phyloP scores from a whole-genome alignment of 1,140 invertebrate species.

The Steinernema khuongi region DNA sequence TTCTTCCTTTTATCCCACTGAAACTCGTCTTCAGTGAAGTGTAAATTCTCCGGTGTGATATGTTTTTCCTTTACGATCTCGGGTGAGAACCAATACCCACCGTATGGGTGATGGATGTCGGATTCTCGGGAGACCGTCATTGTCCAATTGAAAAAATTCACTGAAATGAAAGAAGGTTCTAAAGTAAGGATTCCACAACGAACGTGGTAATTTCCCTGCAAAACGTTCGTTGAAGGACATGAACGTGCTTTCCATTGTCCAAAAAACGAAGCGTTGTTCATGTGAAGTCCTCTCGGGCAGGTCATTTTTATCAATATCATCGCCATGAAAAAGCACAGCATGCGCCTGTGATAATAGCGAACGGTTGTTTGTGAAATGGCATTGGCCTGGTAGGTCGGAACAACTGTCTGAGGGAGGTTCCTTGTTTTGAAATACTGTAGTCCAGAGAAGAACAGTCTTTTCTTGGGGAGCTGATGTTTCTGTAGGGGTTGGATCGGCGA shows the following conservation, averaged over 20 bases:
- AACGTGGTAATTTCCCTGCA: too few relatives aligned
- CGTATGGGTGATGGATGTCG: slow-evolving; percentile 57
- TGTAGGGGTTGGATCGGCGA: too few relatives aligned
- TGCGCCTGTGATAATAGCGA: background rate
- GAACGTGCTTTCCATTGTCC: slow-evolving; percentile 11
- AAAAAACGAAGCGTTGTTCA: slow-evolving; percentile 13
- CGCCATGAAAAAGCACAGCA: slow-evolving; percentile 20
- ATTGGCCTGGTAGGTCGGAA: background rate
- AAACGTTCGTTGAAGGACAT: background rate
- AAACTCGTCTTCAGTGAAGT: background rate
- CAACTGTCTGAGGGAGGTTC: background rate
- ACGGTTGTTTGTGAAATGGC: background rate
- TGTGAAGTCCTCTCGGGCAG: background rate
- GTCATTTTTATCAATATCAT: background rate
- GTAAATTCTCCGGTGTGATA: background rate
- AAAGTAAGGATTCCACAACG: background rate
- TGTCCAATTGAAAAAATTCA: slow-evolving; percentile 65
- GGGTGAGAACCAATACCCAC: slow-evolving; percentile 33
- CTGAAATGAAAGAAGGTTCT: slow-evolving; percentile 10
- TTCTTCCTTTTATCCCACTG: slow-evolving; percentile 17
- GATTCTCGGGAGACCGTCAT: slow-evolving; percentile 64
- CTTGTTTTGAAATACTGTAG: background rate
- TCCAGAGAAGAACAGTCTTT: slow-evolving; percentile 14
- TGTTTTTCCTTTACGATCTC: slow-evolving; percentile 16
- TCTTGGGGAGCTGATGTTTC: too few relatives aligned